phyloP scores from a whole-genome alignment of 2,888 invertebrate genomes.

The Charanyca ferruginea region DNA sequence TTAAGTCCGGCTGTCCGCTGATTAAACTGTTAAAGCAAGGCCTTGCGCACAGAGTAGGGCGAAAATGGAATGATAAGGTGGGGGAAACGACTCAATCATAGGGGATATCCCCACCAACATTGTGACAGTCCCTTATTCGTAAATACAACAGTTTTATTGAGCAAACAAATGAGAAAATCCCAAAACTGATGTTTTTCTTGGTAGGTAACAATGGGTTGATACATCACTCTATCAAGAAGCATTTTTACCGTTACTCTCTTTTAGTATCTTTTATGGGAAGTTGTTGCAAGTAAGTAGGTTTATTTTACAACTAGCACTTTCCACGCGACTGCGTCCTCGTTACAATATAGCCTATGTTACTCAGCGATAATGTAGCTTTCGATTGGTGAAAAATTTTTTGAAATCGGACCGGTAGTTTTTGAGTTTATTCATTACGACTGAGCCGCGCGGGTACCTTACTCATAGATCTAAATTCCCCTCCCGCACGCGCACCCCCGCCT shows the following conservation, averaged over 20 bases:
- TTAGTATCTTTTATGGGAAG: neutral
- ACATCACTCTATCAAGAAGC: neutral
- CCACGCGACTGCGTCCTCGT: too few species aligned
- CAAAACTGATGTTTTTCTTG: neutral
- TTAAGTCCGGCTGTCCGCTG: slow-evolving; percentile 57
- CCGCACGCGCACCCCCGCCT: too few species aligned
- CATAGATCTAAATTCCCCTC: too few species aligned
- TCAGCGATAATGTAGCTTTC: too few species aligned
- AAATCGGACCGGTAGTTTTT: too few species aligned
- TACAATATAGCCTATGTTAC: too few species aligned
- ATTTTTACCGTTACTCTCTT: neutral
- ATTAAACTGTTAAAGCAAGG: slow-evolving; percentile 54
- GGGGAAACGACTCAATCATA: neutral
- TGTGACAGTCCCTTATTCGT: neutral
- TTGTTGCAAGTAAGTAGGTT: neutral
- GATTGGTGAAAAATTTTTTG: too few species aligned
- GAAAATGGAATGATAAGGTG: slow-evolving; percentile 43
- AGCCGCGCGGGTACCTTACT: too few species aligned
- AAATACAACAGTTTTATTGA: neutral
- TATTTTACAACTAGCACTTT: too few species aligned
- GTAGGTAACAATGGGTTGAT: neutral
- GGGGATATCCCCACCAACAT: slow-evolving; percentile 1
- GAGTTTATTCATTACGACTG: too few species aligned
- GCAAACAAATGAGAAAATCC: neutral
- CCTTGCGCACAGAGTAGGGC: slow-evolving; percentile 18